Evolutionary conservation across 2,113 vertebrate genomes (phyloP).

Genomic region (Mobula hypostoma): DNA sequence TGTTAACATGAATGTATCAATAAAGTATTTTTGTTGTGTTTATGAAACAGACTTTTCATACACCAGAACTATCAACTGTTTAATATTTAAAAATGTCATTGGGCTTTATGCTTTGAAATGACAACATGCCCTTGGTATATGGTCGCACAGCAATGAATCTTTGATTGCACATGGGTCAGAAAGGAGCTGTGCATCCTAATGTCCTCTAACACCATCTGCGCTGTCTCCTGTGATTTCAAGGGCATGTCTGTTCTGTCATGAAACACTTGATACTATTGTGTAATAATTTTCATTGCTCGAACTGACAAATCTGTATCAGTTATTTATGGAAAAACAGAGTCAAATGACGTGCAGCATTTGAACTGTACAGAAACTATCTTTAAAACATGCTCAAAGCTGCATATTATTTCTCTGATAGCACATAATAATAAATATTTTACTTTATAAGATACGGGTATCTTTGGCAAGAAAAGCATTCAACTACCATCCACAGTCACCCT

Average conservation of each 20-base stretch:
- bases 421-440: no score
- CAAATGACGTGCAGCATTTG: neutral
- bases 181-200: neutral
- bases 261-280: neutral
- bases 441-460: no score
- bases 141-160: neutral
- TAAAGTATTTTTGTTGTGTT: neutral
- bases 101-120: neutral
- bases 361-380: neutral
- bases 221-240: neutral
- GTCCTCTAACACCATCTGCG: neutral
- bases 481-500: neutral
- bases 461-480: no score
- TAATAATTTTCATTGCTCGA: neutral
- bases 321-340: neutral
- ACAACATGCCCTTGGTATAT: neutral
- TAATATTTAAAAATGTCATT: neutral
- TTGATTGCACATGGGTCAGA: neutral
- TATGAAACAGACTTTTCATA: neutral
- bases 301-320: neutral
- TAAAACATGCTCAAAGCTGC: neutral
- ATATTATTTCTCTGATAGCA: neutral
- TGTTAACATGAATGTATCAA: neutral
- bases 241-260: neutral
- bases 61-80: neutral